Evolutionary conservation across 1,140 invertebrate genomes (phyloP), one percentile per base, ranked within the genome.

Genomic region (Ceratina australensis): DNA sequence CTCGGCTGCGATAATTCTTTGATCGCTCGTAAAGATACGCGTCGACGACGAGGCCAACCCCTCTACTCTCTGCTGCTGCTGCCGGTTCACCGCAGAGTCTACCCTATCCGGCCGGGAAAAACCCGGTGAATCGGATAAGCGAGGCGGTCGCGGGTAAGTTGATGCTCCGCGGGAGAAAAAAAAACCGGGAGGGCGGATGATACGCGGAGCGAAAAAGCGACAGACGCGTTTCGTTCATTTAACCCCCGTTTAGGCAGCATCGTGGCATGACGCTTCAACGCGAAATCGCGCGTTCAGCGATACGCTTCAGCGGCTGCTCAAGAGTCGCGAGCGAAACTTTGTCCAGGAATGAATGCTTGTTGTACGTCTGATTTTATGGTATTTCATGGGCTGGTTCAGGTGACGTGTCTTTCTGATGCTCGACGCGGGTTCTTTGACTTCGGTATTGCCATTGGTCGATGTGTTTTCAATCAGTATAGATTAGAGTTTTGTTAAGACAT

Each of bases 1-100:
- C 78, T 74, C 78, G 73, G 61, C 78, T 81, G 72, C 82, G 87
- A 87, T 91, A 90, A 91, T 91, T 90, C 89, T 91, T 91, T 91
- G 89, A 90, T 91, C 88, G 86, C 84, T 88, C 83, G 81, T 84
- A 88, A 88, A 89, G 87, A 89, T 89, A 85, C 83, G 82, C 81
- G 72, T 76, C 80, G 77, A 77, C 67, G 54, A 15, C 33, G 33
- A 42, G 33, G 50, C 56, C 61, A 28, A 49, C 72, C 64, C 64
- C 42, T 50, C 63, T 42, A n/a, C n/a, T n/a, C n/a, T n/a, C n/a
- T n/a, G n/a, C n/a, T n/a, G n/a, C n/a, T n/a, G n/a, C 57, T 52
- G 54, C 18, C 24, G 7, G 59, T 10, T 42, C 20, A 16, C 22
- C 67, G 20, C 59, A 57, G 26, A 57, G 57, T 56, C 13, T 47